Evolutionary conservation across 1,140 invertebrate species (phyloP), one percentile per base, ranked within the genome.

Genomic region (Drosophila nigrodunni): DNA sequence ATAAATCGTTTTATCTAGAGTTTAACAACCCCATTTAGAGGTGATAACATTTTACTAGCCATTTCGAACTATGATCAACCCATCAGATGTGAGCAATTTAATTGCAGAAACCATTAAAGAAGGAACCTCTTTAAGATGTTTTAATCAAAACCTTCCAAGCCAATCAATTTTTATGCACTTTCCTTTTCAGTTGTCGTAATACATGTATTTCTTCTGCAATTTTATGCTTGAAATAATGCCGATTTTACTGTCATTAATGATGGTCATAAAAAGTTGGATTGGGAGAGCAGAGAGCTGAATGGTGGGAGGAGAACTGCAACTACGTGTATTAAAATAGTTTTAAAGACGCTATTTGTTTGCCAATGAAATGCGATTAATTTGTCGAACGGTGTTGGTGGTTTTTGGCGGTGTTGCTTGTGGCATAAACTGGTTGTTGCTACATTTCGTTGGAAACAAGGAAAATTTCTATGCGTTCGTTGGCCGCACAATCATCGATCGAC

Each of bases 401-500:
- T 15, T 44, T 9, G 21, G 15, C 10, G 37, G 18, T 18, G 62
- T 59, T 30, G 25, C 25, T 30, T 4, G 41, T 54, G 50, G 67
- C 61, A 61, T 43, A 87, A 88, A 88, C 85, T 83, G 85, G 83
- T 88, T 88, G 77, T 73, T 30, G 25, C 25, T 30, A 47, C 62
- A 66, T 71, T 72, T 81, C 25, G 50, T 75, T 69, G 69, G 69
- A 66, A 58, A 85, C 70, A 74, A 64, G 61, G 65, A 68, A 88
- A 89, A 89, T 89, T 89, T 90, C 85, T 81, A 85, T 77, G 85
- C 85, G 85, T 86, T 89, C 86, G 78, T 89, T 89, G 81, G 77
- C 80, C 80, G 79, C 61, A 21, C 74, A 39, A 58, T 54, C 54
- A 58, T 54, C 54, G 47, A 52, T 52, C 34, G 54, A 25, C 10